phyloP scores from a whole-genome alignment of 2,113 vertebrate species.

The Melanerpes aurifrons region DNA sequence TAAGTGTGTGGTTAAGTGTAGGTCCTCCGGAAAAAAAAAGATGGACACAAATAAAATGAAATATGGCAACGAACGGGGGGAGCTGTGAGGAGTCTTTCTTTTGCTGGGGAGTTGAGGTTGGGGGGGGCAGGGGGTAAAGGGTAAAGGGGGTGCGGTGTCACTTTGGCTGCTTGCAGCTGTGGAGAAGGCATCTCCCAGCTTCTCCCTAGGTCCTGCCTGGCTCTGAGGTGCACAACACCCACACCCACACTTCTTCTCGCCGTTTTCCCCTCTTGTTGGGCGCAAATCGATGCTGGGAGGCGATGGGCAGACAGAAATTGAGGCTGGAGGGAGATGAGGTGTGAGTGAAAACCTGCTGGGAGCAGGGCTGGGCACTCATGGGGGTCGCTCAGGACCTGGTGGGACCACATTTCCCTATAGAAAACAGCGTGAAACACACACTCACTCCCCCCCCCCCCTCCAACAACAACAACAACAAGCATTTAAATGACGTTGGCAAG shows the following conservation, averaged over 20 bases:
- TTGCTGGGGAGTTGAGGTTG: not conserved
- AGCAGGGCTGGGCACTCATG: not conserved
- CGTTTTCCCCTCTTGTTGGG: rapidly evolving
- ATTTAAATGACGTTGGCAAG: not conserved
- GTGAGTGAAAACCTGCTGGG: not conserved
- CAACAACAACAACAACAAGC: not conserved
- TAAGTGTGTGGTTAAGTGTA: not conserved
- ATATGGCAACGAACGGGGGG: not conserved
- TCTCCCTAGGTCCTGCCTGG: not conserved
- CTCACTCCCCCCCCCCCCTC: too few relatives aligned
- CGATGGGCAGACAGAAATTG: too few relatives aligned
- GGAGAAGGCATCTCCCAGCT: not conserved
- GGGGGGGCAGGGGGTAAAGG: rapidly evolving
- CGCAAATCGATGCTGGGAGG: not conserved
- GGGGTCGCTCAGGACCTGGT: not conserved
- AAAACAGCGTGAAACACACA: not conserved
- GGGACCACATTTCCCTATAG: not conserved
- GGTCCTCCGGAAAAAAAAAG: not conserved
- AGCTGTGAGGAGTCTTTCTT: not conserved
- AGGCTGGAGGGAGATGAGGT: not conserved
- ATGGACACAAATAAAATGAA: not conserved
- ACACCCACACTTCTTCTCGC: not conserved
- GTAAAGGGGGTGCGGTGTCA: not conserved
- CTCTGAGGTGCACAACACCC: not conserved
- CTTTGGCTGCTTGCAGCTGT: not conserved